These are phyloP conservation scores for Gonatopus flavifemur DNA, from an alignment of 1,140 invertebrate species.

Conservation along the genomic window DNA sequence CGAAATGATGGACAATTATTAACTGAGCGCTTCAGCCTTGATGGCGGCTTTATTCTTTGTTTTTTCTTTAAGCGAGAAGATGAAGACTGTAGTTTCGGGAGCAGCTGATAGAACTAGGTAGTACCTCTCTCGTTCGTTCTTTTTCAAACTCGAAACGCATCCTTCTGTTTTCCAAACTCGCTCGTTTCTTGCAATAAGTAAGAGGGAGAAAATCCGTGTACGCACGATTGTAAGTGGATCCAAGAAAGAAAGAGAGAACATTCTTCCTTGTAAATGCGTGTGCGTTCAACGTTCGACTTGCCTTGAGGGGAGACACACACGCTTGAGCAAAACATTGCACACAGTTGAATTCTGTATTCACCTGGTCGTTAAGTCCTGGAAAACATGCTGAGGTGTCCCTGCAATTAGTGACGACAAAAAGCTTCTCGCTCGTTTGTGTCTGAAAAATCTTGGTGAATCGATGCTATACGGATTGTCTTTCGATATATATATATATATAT, in stretches of 20 bases:
- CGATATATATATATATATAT: no score
- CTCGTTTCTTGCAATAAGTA: no score
- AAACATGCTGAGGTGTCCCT: constrained; percentile 25
- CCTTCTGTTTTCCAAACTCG: no score
- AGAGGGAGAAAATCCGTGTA: no score
- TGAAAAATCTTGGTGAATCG: background rate
- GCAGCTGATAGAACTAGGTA: constrained; percentile 5
- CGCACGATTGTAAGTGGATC: no score
- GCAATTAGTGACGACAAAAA: constrained; percentile 32
- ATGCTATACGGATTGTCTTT: background rate
- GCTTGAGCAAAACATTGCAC: no score
- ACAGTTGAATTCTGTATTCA: constrained; percentile 17
- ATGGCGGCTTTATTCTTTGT: constrained; percentile 1
- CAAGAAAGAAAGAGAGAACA: no score
- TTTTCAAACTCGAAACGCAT: background rate
- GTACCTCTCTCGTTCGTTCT: background rate
- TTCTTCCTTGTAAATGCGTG: no score
- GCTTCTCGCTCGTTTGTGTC: constrained; percentile 5
- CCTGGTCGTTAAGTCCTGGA: constrained; percentile 20
- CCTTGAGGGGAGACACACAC: no score
- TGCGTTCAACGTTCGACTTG: no score
- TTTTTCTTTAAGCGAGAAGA: background rate
- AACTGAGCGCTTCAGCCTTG: no score
- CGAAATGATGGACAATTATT: no score
- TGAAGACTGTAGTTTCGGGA: constrained; percentile 6